Conservation (phyloP, 1,140 invertebrate genomes). For the Stenopsyche tienmushanensis region DNA sequence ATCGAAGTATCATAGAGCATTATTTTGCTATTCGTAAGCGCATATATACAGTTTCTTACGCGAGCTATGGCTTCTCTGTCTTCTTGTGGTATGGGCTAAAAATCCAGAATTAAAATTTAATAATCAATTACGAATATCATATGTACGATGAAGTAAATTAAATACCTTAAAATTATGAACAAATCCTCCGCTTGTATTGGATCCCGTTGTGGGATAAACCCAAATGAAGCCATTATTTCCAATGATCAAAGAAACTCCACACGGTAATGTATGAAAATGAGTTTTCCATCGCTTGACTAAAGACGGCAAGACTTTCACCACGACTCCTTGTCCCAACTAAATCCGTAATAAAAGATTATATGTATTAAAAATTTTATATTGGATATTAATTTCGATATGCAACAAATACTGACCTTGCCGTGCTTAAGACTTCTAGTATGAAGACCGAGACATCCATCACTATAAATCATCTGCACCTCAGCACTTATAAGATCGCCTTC, state of each 20-base stretch:
- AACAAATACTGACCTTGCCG: slow-evolving; percentile 80
- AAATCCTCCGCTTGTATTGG: slow-evolving; percentile 73
- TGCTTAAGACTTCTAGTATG: slow-evolving; percentile 97
- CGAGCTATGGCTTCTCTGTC: slow-evolving; percentile 84
- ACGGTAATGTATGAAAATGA: slow-evolving; percentile 92
- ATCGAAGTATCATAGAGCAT: slow-evolving; percentile 92
- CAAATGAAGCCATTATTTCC: slow-evolving; percentile 97
- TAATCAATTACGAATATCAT: neutral
- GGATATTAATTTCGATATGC: neutral
- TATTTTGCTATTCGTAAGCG: slow-evolving; percentile 81
- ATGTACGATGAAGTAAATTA: too few species aligned
- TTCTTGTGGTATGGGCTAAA: slow-evolving; percentile 65
- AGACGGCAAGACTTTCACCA: slow-evolving; percentile 91
- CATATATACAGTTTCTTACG: slow-evolving; percentile 85
- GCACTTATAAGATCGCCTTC: slow-evolving; percentile 98
- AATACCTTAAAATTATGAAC: slow-evolving; percentile 72
- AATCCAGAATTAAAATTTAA: slow-evolving; percentile 41
- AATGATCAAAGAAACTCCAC: slow-evolving; percentile 88
- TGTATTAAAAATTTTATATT: neutral
- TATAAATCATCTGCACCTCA: slow-evolving; percentile 91
- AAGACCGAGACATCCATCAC: slow-evolving; percentile 88
- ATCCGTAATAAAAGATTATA: slow-evolving; percentile 33
- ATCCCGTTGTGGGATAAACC: slow-evolving; percentile 74
- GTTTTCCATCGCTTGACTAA: slow-evolving; percentile 92
- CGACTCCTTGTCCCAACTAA: slow-evolving; percentile 64